Conservation (phyloP, 2,797 vertebrate genomes). For the Neostethus bicornis region DNA sequence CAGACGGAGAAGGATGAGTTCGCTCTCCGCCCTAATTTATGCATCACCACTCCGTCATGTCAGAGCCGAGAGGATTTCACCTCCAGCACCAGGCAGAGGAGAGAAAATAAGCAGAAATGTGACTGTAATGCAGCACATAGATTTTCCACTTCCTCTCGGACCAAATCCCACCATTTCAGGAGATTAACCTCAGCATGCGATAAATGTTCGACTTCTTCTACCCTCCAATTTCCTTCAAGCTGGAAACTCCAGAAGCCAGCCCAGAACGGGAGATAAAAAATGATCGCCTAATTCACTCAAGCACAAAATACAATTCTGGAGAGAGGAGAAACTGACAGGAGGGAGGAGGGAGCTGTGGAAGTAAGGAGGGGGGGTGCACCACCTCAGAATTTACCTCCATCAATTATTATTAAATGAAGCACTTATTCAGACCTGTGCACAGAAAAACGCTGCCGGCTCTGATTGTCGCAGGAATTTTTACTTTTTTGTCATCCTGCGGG, state of each 20-base stretch:
- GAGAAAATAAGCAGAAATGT: slow-evolving; percentile 68
- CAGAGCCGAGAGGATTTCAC: slow-evolving; percentile 67
- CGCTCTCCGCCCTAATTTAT: slow-evolving; percentile 72
- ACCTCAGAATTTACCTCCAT: slow-evolving; percentile 59
- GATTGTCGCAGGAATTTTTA: slow-evolving; percentile 63
- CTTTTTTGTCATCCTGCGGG: slow-evolving; percentile 61
- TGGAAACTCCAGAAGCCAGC: slow-evolving; percentile 82
- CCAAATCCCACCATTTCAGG: slow-evolving; percentile 87
- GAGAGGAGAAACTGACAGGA: slow-evolving; percentile 55
- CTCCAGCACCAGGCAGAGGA: slow-evolving; percentile 44
- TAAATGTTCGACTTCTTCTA: slow-evolving; percentile 86
- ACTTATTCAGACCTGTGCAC: slow-evolving; percentile 72
- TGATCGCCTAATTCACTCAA: slow-evolving; percentile 89
- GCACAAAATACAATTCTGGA: slow-evolving; percentile 87
- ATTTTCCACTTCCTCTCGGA: slow-evolving; percentile 81
- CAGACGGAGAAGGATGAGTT: slow-evolving; percentile 68
- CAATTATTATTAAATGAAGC: slow-evolving; percentile 76
- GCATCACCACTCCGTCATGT: slow-evolving; percentile 73
- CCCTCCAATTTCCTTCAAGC: slow-evolving; percentile 84
- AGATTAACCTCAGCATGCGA: slow-evolving; percentile 87
- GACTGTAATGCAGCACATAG: slow-evolving; percentile 79
- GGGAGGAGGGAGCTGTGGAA: slow-evolving; percentile 37
- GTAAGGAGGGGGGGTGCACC: slow-evolving; percentile 34
- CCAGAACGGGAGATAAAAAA: slow-evolving; percentile 85
- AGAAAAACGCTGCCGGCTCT: slow-evolving; percentile 57